Base-by-base conservation (phyloP, 2,888 invertebrate genomes). In the Epinotia ramella region DNA sequence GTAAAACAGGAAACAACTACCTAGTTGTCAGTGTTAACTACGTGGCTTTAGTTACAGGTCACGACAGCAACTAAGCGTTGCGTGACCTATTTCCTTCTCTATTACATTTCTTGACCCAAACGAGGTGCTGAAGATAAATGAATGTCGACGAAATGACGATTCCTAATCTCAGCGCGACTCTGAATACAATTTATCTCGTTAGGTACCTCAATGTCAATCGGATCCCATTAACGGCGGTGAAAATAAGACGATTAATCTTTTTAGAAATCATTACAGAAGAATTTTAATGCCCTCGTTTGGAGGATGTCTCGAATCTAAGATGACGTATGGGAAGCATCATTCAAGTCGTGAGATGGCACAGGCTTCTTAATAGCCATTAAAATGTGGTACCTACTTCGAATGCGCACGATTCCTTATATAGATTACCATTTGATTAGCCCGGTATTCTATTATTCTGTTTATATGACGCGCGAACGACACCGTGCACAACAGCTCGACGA, bases 281-380 rank as follows among this genome's bases (percentile, higher is more conserved):
- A 80, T 80, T 77, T 79, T 79, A 79, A 80, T 79, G 77, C 78
- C 65, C 60, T 74, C 77, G 73, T 72, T 72, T 73, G 65, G 76
- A 70, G 65, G 76, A 70, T 60, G 49, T 46, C 73, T 71, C 71
- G 65, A 68, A 79, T 78, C 72, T 75, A 44, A 76, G 70, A 79
- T 79, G 80, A 80, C 80, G 79, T 77, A 80, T 79, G 74, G 73
- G 69, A 73, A 76, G 46, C 79, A 79, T 80, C 77, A 75, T 60
- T 79, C 78, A 69, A 46, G 57, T 73, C 77, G 76, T 66, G 69
- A 74, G 70, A 76, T 77, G 77, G 75, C 78, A 74, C 69, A 73
- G 63, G 72, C 59, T 73, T 18, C 60, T 56, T 62, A 70, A 70
- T 75, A 71, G 56, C 67, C 57, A 73, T 76, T 63, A 57, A 70